These are phyloP conservation scores for Deroplatys truncata DNA, from an alignment of 2,888 invertebrate genomes.

Conservation along the genomic window DNA sequence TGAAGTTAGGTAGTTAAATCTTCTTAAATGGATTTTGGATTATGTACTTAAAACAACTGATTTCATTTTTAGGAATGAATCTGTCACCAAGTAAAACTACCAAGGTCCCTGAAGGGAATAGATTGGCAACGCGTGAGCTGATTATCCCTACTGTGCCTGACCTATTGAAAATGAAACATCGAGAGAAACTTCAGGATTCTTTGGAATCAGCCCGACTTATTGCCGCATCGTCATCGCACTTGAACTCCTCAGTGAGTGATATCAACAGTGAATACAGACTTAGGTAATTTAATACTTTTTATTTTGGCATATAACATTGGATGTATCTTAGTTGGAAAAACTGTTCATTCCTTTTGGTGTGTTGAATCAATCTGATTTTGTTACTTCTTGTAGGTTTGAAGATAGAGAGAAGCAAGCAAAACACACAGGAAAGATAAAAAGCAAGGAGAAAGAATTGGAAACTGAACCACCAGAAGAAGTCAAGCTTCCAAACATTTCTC, in stretches of 20 bases:
- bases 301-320: not conserved
- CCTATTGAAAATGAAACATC: slow-evolving; percentile 56
- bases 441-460: slow-evolving; percentile 25
- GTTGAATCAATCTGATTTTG: not conserved
- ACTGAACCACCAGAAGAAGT: slow-evolving; percentile 33
- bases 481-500: slow-evolving; percentile 42
- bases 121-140: slow-evolving; percentile 37
- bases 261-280: slow-evolving; percentile 39
- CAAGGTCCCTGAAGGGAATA: not conserved
- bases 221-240: slow-evolving; percentile 44
- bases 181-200: slow-evolving; percentile 55
- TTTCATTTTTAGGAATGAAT: not conserved
- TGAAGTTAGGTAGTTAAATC: no score
- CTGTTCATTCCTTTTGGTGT: not conserved
- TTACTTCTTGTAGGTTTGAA: slow-evolving; percentile 17
- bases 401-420: slow-evolving; percentile 4
- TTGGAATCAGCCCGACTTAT: slow-evolving; percentile 60
- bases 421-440: slow-evolving; percentile 22
- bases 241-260: not conserved
- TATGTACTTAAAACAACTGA: not conserved
- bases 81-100: slow-evolving; percentile 40
- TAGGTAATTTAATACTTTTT: slow-evolving; percentile 34
- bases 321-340: not conserved
- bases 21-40: no score
- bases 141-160: slow-evolving; percentile 62